Evolutionary conservation across 2,113 vertebrate genomes (phyloP), one percentile per base, ranked within the genome.

Genomic region (Cynoglossus semilaevis): DNA sequence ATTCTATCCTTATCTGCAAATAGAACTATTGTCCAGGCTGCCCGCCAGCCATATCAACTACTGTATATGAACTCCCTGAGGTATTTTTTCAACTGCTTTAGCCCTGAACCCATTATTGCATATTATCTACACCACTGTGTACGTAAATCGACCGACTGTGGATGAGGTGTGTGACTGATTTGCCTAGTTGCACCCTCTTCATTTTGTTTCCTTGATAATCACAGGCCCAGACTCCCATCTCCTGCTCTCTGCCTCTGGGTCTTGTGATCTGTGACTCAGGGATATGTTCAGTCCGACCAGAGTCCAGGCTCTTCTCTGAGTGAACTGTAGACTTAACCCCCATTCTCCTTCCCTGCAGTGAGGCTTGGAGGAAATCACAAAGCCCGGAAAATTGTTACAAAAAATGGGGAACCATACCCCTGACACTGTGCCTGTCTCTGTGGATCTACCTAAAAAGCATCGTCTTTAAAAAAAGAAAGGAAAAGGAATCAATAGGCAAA

Each of bases 321-420:
- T 75, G 65, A 63, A 75, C 67, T 61, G 38, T 62, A 76, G 69
- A 85, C 75, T 83, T 76, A 45, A 83, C 72, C 70, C 69, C 77
- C 6, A 29, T 29, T 29, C 22, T n/a, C 22, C 22, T 4, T 4
- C 22, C 80, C 84, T 85, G 84, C 81, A 82, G 76, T 47, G 72
- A 63, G 73, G 88, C 88, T 85, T 83, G 75, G 63, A 79, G 85
- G 70, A 84, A 80, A 81, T 70, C 62, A 74, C 16, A 22, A 60
- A 66, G 78, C 69, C 70, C 14, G 57, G 45, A 80, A 74, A 60
- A 76, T 69, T 76, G 67, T 63, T 38, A 40, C 2, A 4, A 37
- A 37, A 37, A 38, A 38, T 62, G 65, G 50, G 57, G 72, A 74
- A 68, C 75, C 72, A 77, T 70, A 69, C 77, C 62, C 78, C 69